phyloP scores from a whole-genome alignment of 2,113 vertebrate genomes.

The Cebidichthys violaceus region DNA sequence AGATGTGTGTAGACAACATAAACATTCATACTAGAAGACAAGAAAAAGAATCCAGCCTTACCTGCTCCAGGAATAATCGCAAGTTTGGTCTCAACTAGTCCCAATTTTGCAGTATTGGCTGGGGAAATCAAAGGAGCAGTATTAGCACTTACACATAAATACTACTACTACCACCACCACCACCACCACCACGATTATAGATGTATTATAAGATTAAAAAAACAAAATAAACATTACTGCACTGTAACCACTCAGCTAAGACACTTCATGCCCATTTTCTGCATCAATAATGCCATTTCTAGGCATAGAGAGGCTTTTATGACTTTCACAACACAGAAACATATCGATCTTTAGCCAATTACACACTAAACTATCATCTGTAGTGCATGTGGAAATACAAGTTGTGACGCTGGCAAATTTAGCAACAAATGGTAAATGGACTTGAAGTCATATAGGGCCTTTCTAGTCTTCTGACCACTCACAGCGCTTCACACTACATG shows the following conservation, averaged over 20 bases:
- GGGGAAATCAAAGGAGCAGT: not conserved
- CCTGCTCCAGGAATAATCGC: conserved; percentile 97
- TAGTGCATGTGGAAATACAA: not conserved
- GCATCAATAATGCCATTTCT: not conserved
- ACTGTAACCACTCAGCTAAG: too few relatives aligned
- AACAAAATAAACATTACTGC: not conserved
- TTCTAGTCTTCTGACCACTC: too few relatives aligned
- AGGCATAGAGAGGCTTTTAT: not conserved
- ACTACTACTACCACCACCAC: not conserved
- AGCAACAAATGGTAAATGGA: too few relatives aligned
- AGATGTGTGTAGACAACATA: not conserved
- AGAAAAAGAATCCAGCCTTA: conserved; percentile 74
- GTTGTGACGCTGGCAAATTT: not conserved
- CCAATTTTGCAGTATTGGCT: conserved; percentile 96
- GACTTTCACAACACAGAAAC: not conserved
- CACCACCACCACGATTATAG: not conserved
- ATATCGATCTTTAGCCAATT: not conserved
- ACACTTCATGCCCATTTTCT: not conserved
- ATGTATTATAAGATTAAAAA: not conserved
- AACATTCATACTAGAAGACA: not conserved
- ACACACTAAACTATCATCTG: not conserved
- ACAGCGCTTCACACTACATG: too few relatives aligned
- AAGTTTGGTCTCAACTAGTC: conserved; percentile 95
- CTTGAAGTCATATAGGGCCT: too few relatives aligned
- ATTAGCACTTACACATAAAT: conserved; percentile 13